Evolutionary conservation across 2,888 invertebrate genomes (phyloP).

Genomic region (Leptinotarsa haldemani): DNA sequence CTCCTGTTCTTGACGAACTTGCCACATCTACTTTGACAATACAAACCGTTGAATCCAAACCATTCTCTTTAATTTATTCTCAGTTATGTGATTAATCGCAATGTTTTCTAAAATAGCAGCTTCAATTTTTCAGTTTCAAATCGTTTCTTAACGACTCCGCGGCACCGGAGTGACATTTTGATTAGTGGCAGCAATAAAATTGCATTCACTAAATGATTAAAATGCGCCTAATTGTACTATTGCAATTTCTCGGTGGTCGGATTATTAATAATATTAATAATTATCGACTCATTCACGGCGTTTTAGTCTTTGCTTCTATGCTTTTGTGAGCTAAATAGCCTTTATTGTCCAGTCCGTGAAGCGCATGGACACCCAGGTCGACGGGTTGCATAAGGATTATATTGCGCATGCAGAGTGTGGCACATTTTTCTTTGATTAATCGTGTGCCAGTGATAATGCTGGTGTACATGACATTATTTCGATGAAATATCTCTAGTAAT

Average conservation of each 20-base stretch:
- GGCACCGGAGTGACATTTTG: conserved; percentile 22
- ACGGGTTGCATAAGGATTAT: conserved; percentile 21
- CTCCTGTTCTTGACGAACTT: too few species aligned
- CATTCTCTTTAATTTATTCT: neutral
- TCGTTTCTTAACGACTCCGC: conserved; percentile 23
- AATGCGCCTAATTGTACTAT: conserved; percentile 16
- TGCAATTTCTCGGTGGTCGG: conserved; percentile 15
- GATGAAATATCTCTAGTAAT: conserved; percentile 23
- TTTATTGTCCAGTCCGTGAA: conserved; percentile 16
- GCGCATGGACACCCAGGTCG: conserved; percentile 28
- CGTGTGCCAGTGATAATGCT: conserved; percentile 23
- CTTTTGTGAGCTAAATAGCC: conserved; percentile 12
- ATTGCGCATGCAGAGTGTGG: conserved; percentile 24
- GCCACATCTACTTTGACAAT: too few species aligned
- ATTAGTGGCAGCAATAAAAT: conserved; percentile 24
- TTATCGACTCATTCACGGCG: conserved; percentile 16
- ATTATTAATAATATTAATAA: conserved; percentile 13
- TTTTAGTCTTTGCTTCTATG: conserved; percentile 17
- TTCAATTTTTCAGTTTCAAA: conserved; percentile 22
- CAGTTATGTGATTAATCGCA: conserved; percentile 6
- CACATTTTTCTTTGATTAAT: conserved; percentile 29
- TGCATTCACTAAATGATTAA: conserved; percentile 23
- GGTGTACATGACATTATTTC: conserved; percentile 26
- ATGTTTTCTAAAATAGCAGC: conserved; percentile 15
- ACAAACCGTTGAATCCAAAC: too few species aligned